Evolutionary conservation across 2,797 vertebrate genomes (phyloP).

Genomic region (Dromococcyx pavoninus): DNA sequence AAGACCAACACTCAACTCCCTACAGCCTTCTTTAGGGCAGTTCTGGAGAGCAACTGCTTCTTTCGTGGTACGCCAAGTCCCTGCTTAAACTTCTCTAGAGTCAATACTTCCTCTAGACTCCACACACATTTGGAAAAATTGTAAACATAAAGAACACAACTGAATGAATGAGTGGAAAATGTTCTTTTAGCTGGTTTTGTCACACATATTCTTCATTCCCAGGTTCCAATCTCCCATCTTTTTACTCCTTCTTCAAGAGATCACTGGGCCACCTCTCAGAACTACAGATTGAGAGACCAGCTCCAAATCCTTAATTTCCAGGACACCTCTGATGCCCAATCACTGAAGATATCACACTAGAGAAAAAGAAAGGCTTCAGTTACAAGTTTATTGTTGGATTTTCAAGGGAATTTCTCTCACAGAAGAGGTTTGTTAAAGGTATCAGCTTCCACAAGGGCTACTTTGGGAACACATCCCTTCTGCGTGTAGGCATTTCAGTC

Average conservation of each 20-base stretch:
- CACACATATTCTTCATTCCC: neutral
- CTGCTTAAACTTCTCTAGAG: neutral
- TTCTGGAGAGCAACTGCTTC: neutral
- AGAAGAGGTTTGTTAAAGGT: neutral
- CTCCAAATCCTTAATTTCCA: neutral
- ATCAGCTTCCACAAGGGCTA: rapidly evolving
- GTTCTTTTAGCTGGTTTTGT: neutral
- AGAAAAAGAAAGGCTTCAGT: neutral
- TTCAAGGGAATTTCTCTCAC: neutral
- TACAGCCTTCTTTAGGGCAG: too few relatives aligned
- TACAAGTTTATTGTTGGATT: neutral
- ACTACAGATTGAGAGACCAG: neutral
- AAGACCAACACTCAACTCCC: too few relatives aligned
- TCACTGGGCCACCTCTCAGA: neutral
- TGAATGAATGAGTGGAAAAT: neutral
- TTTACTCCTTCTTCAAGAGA: neutral
- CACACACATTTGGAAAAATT: neutral
- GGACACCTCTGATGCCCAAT: neutral
- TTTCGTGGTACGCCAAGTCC: neutral
- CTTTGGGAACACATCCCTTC: neutral
- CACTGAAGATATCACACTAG: neutral
- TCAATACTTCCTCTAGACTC: neutral
- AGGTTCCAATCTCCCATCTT: neutral
- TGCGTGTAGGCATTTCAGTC: neutral
- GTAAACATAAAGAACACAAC: neutral